Evolutionary conservation across 2,113 vertebrate genomes (phyloP).

Genomic region (Mellivora capensis): DNA sequence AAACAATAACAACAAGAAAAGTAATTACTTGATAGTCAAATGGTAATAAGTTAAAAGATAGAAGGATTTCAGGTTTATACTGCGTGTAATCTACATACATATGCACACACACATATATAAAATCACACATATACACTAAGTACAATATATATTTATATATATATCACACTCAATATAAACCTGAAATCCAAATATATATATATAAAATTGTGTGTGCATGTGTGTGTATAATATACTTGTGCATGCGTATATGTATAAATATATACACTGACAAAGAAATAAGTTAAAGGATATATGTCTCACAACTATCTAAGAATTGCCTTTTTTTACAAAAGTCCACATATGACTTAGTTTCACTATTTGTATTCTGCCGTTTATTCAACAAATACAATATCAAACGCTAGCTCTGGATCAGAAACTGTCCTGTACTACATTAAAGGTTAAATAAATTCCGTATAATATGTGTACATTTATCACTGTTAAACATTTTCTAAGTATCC

Average conservation of each 20-base stretch:
- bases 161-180: not conserved
- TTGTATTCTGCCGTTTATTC: not conserved
- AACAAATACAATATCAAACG: not conserved
- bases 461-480: not conserved
- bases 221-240: not conserved
- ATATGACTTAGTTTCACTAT: not conserved
- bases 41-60: constrained; percentile 17
- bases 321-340: not conserved
- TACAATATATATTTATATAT: not conserved
- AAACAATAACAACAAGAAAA: constrained; percentile 23
- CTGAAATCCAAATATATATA: not conserved
- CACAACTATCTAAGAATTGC: not conserved
- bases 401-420: not conserved
- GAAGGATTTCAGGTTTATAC: constrained; percentile 24
- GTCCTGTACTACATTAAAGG: not conserved
- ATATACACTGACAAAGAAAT: not conserved
- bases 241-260: not conserved
- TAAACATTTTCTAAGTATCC: not conserved
- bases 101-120: not conserved
- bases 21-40: constrained; percentile 45
- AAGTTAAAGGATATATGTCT: not conserved
- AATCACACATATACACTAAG: not conserved
- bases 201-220: not conserved
- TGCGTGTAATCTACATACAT: not conserved
- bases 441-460: not conserved